A percentile compares a stretch with the other conserved stretches of the same genome.
Evolutionary conservation across 1,140 invertebrate genomes (phyloP).

Genomic region (Hydropsyche tenuis): DNA sequence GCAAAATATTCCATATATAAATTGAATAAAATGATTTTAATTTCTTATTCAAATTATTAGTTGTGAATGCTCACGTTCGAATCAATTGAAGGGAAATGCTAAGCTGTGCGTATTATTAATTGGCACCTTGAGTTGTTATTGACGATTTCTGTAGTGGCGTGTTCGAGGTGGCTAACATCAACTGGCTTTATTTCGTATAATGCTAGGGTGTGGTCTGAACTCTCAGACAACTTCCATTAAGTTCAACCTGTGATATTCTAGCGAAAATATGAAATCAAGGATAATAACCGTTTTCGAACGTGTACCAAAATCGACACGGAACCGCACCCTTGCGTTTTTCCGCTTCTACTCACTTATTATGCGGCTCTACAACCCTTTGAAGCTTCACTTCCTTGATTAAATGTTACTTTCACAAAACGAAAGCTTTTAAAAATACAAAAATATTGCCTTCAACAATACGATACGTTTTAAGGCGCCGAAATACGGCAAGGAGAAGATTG

Average conservation of each 20-base stretch:
- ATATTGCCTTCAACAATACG: too few species aligned
- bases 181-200: constrained; percentile 1
- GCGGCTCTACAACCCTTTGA: neutral
- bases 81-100: too few species aligned
- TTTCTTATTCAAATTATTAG: too few species aligned
- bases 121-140: neutral
- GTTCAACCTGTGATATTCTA: constrained; percentile 3
- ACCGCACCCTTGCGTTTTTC: constrained; percentile 20
- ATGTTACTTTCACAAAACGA: neutral
- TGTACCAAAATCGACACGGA: constrained; percentile 2
- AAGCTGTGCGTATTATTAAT: too few species aligned
- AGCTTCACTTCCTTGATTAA: neutral
- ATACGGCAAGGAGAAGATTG: constrained; percentile 33
- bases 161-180: neutral
- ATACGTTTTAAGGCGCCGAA: constrained; percentile 31
- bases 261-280: constrained; percentile 16
- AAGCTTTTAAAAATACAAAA: neutral
- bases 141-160: neutral
- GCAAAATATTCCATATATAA: too few species aligned
- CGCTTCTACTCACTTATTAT: neutral
- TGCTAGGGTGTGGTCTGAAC: neutral
- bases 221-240: constrained; percentile 15
- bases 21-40: too few species aligned
- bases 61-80: too few species aligned
- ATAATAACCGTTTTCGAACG: constrained; percentile 24